These are phyloP conservation scores for Xenopus tropicalis DNA, from an alignment of 2,113 vertebrate genomes.

Conservation along the genomic window UCB_Xtro_10.0 CM004444.2:143972501-143973000, in stretches of 20 bases:
- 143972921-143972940: too few relatives aligned
- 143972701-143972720: constrained; percentile 41
- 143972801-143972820: constrained; percentile 33
- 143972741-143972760: constrained; percentile 38
- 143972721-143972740: constrained; percentile 19
- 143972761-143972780: constrained; percentile 15
- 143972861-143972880: neutral
- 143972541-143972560: constrained; percentile 9
- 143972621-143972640: constrained; percentile 12
- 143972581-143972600: constrained; percentile 16
- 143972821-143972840: constrained; percentile 16
- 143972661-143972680: constrained; percentile 37
- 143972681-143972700: constrained; percentile 41
- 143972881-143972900: neutral
- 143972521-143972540: neutral
- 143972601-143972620: constrained; percentile 15
- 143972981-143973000: too few relatives aligned
- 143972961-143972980: too few relatives aligned
- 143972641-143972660: constrained; percentile 34
- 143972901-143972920: too few relatives aligned
- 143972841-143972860: neutral
- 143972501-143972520: constrained; percentile 11
- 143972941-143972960: too few relatives aligned
- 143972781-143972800: constrained; percentile 30
- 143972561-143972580: neutral